phyloP scores from a whole-genome alignment of 2,888 invertebrate genomes.

The Philopedon plagiatum region DNA sequence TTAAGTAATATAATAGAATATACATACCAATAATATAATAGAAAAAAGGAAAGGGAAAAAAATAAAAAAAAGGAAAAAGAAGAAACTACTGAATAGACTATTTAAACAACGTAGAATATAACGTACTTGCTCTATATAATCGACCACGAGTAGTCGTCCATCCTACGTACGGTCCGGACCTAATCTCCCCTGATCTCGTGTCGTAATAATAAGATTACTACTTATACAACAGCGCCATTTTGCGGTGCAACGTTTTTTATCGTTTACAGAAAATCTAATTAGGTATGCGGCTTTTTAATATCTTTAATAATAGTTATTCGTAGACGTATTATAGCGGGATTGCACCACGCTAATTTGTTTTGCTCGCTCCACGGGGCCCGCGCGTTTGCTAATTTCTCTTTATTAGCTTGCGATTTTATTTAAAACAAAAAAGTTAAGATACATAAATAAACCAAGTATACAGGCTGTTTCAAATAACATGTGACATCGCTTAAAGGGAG shows the following conservation, averaged over 20 bases:
- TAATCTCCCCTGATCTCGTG: not conserved
- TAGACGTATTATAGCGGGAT: not conserved
- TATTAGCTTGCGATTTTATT: too few relatives aligned
- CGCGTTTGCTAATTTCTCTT: not conserved
- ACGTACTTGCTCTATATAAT: too few relatives aligned
- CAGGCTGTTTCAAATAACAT: too few relatives aligned
- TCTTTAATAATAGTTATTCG: slow-evolving; percentile 11
- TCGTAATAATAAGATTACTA: not conserved
- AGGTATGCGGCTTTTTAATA: slow-evolving; percentile 15
- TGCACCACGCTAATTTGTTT: not conserved
- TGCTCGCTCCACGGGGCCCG: not conserved
- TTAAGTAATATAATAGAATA: too few relatives aligned
- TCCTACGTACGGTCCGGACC: not conserved
- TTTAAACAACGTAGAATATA: too few relatives aligned
- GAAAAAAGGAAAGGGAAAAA: too few relatives aligned
- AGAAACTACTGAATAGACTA: too few relatives aligned
- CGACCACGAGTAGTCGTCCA: not conserved
- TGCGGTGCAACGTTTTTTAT: slow-evolving; percentile 8
- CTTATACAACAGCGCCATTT: not conserved
- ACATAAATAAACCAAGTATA: too few relatives aligned
- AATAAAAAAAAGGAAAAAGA: too few relatives aligned
- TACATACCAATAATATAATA: too few relatives aligned
- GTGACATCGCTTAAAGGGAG: too few relatives aligned
- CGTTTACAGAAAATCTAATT: slow-evolving; percentile 25
- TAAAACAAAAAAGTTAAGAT: too few relatives aligned